Base-by-base conservation (phyloP, 2,888 invertebrate species). In the Anoncus sp. region DNA sequence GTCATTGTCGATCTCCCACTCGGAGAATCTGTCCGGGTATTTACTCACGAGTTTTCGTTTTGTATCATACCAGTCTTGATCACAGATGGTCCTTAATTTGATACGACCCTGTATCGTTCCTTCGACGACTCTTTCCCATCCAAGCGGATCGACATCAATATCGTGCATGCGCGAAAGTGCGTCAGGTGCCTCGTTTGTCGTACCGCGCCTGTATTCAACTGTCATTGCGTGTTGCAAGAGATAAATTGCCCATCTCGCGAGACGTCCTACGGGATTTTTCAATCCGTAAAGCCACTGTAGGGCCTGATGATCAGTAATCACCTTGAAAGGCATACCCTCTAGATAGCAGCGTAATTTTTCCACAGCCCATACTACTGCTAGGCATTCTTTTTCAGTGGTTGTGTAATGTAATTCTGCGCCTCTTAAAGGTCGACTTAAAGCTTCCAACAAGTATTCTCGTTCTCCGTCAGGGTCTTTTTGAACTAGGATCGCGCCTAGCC, bases 401-500 rank as follows among this genome's bases (percentile, higher is more conserved):
- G 45, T 45, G 16, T 55, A n/a, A n/a, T n/a, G n/a, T n/a, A n/a
- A n/a, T n/a, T n/a, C n/a, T n/a, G n/a, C n/a, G n/a, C n/a, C n/a
- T 22, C 45, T 10, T 16, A 79, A 16, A n/a, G 67, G 63, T 43
- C 79, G 62, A 76, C 63, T 72, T 9, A 67, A 18, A 14, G 59
- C 66, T 10, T 67, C 53, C 4, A 75, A 53, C 1, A 79, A 20
- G 31, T 53, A 31, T 51, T 79, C 76, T n/a, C n/a, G n/a, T 38
- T 73, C 27, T 0, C 70, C 43, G 7, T 67, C 69, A 1, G 53
- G 53, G n/a, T 74, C 60, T 14, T 35, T 20, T 47, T 80, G 75
- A 14, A 65, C 72, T 4, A 77, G 57, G 2, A 79, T 70, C 2
- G 77, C 75, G 9, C 81, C 77, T 18, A 81, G 43, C 4, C 74